Percentiles rank a stretch among this genome's conserved stretches.
These are phyloP conservation scores for Meteorus colon DNA, from an alignment of 2,888 invertebrate species.

Conservation along the genomic window DNA sequence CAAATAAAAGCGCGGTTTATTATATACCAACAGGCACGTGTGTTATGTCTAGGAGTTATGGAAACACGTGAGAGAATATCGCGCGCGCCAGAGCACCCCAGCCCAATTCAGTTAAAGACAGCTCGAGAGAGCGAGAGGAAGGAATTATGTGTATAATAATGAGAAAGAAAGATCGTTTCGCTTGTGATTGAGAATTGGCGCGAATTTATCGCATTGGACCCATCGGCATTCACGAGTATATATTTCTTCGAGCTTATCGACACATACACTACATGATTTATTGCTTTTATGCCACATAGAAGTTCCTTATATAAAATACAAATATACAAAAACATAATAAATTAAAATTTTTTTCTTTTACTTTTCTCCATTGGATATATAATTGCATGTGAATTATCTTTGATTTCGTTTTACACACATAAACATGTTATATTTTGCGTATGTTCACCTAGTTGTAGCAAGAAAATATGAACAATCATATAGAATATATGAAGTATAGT, in stretches of 20 bases:
- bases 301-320: constrained; percentile 7
- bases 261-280: constrained; percentile 9
- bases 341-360: background rate
- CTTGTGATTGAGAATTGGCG: constrained; percentile 35
- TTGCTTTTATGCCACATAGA: constrained; percentile 5
- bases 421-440: background rate
- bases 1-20: background rate
- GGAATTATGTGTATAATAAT: constrained; percentile 28
- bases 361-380: background rate
- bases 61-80: constrained; percentile 46
- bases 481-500: too few relatives aligned
- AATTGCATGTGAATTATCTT: background rate
- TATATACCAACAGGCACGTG: background rate
- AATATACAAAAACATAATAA: constrained; percentile 16
- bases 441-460: background rate
- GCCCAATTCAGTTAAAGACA: constrained; percentile 28
- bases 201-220: constrained; percentile 34
- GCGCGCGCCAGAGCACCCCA: constrained; percentile 30
- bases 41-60: constrained; percentile 21
- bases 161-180: constrained; percentile 29
- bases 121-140: constrained; percentile 47
- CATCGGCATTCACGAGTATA: constrained; percentile 48
- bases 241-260: constrained; percentile 34
- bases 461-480: too few relatives aligned
- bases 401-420: background rate